Evolutionary conservation across 1,140 invertebrate species (phyloP), one percentile per base, ranked within the genome.

Genomic region (Ooceraea biroi): DNA sequence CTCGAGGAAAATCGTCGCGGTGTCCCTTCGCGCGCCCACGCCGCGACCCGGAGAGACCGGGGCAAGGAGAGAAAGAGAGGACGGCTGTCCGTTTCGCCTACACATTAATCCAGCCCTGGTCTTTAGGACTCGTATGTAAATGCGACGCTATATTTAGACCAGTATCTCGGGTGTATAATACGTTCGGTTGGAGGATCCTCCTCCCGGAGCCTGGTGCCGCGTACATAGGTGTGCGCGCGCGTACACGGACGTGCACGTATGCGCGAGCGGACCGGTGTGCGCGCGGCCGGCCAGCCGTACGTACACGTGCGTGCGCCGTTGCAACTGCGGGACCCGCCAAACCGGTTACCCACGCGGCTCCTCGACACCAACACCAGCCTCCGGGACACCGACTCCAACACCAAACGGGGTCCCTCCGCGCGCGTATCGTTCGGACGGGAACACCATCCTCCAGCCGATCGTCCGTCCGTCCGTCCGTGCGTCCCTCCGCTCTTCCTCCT

Each of bases 61-160:
- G 10, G 0, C 44, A 11, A 50, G 36, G n/a, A 19, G 25, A 50
- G 36, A 14, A 19, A 19, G 50, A 30, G 36, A 57, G 66, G 22
- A 66, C 71, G 61, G n/a, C 84, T 68, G 84, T 91, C 84, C 89
- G 88, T 88, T 92, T 93, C 91, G 90, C 91, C 91, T 93, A 92
- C 92, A 90, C 92, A 93, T 93, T 93, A 94, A 93, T 93, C 91
- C 92, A 93, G 90, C 89, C 91, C 91, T 92, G 91, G 90, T 93
- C 92, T 93, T 93, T 93, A 94, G 92, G 92, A 92, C 91, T 90
- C 90, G 91, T 91, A 94, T 93, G 93, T 91, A 94, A 94, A 93
- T 93, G 92, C 90, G 91, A 87, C 83, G 92, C 92, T 94, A 94
- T 94, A 94, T 94, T 94, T 93, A 94, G 93, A 92, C 91, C 90